These are phyloP conservation scores for Erpornis zantholeuca DNA, from an alignment of 2,113 vertebrate species.

Conservation along the genomic window DNA sequence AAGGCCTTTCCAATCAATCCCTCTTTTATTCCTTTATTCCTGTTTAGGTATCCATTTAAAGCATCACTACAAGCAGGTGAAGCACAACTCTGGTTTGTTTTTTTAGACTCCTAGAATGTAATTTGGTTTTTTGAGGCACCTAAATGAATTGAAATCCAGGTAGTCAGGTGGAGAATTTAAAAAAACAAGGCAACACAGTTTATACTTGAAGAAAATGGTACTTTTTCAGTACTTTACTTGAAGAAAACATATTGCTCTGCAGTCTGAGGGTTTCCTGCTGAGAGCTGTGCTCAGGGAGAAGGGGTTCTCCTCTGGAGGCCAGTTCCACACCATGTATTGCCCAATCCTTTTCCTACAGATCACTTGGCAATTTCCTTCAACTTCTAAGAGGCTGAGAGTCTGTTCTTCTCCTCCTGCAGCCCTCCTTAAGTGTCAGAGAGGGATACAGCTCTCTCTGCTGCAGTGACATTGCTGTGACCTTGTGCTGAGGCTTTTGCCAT, in stretches of 20 bases:
- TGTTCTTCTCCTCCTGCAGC: not conserved
- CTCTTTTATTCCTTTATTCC: no score
- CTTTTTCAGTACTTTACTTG: no score
- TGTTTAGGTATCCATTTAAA: no score
- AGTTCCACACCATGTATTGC: not conserved
- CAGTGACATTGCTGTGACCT: not conserved
- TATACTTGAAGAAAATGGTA: not conserved
- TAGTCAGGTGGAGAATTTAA: not conserved
- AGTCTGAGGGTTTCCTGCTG: not conserved
- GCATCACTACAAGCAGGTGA: not conserved
- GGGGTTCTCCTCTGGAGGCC: not conserved
- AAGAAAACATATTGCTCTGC: not conserved
- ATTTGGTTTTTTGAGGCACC: not conserved
- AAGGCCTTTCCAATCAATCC: no score
- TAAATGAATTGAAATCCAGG: not conserved
- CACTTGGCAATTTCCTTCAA: not conserved
- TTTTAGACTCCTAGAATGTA: not conserved
- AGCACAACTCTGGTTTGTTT: not conserved
- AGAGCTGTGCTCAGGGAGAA: not conserved
- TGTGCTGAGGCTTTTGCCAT: not conserved
- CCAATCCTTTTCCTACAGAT: not conserved
- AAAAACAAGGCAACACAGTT: not conserved
- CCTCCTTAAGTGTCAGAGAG: not conserved
- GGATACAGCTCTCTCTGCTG: not conserved
- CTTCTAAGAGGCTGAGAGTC: not conserved